phyloP scores from a whole-genome alignment of 92 coral and sea anemone species.

The Blastomussa wellsi region DNA sequence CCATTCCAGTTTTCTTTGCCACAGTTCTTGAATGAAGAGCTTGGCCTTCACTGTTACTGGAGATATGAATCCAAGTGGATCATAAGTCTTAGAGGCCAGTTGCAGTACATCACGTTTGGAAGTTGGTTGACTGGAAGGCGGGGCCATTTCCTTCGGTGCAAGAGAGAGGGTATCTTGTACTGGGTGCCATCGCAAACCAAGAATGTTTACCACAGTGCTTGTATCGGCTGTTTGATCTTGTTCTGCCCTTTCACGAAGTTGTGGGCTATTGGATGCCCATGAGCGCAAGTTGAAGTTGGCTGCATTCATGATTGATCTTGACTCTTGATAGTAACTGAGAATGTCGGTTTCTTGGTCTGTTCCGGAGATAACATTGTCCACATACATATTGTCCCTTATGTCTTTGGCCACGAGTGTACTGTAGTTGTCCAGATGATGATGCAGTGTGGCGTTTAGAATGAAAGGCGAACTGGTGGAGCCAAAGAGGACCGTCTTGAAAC shows the following conservation, averaged over 20 bases:
- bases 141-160: background rate
- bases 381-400: slow-evolving; percentile 44
- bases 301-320: background rate
- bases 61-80: background rate
- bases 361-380: slow-evolving; percentile 16
- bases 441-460: slow-evolving; percentile 38
- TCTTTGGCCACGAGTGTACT: slow-evolving; percentile 27
- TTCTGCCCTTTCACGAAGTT: too few species aligned
- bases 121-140: background rate
- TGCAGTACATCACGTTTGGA: background rate
- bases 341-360: background rate
- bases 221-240: too few species aligned
- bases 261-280: too few species aligned
- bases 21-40: too few species aligned
- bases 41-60: background rate
- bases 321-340: background rate
- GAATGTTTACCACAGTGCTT: too few species aligned
- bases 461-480: slow-evolving; percentile 49
- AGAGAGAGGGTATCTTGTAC: background rate
- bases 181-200: background rate
- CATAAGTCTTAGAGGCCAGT: background rate
- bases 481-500: slow-evolving; percentile 61
- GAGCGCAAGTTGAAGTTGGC: background rate
- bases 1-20: too few species aligned
- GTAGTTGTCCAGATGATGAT: background rate